phyloP scores from a whole-genome alignment of 2,113 vertebrate genomes.

The Zosterops japonicus region DNA sequence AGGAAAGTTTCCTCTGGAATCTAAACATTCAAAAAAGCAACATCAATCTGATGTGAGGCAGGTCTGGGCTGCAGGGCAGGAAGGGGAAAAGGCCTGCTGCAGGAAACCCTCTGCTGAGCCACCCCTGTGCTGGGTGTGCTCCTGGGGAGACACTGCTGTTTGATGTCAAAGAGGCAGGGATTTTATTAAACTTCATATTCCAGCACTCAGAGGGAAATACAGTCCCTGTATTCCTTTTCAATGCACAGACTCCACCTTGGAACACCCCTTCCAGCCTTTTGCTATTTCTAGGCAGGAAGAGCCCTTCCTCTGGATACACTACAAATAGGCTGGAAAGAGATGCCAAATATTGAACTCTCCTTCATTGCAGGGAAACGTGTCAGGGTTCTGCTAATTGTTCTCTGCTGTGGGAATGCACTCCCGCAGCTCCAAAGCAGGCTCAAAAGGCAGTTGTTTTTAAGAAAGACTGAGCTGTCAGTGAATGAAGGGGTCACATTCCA shows the following conservation, averaged over 20 bases:
- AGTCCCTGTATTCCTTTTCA: background rate
- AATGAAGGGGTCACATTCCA: background rate
- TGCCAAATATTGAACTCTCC: background rate
- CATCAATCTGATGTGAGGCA: background rate
- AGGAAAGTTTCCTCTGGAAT: slow-evolving; percentile 21
- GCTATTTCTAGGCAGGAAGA: slow-evolving; percentile 46
- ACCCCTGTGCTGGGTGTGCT: background rate
- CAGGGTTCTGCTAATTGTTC: background rate
- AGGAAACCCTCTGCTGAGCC: slow-evolving; percentile 28
- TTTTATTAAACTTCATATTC: background rate
- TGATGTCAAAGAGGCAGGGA: background rate
- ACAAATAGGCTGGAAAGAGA: background rate
- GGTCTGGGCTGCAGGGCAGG: background rate
- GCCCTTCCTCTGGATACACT: background rate
- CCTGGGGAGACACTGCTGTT: background rate
- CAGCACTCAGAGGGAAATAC: background rate
- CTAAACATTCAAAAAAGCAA: background rate
- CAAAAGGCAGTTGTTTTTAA: background rate
- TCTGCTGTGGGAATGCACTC: background rate
- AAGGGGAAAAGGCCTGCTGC: slow-evolving; percentile 49
- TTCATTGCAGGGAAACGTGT: background rate
- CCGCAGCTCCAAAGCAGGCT: background rate
- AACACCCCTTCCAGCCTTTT: background rate
- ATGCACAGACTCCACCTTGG: background rate
- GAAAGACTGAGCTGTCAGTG: background rate